Conservation (phyloP, 2,888 invertebrate species). For the Drosophila mulleri region DNA sequence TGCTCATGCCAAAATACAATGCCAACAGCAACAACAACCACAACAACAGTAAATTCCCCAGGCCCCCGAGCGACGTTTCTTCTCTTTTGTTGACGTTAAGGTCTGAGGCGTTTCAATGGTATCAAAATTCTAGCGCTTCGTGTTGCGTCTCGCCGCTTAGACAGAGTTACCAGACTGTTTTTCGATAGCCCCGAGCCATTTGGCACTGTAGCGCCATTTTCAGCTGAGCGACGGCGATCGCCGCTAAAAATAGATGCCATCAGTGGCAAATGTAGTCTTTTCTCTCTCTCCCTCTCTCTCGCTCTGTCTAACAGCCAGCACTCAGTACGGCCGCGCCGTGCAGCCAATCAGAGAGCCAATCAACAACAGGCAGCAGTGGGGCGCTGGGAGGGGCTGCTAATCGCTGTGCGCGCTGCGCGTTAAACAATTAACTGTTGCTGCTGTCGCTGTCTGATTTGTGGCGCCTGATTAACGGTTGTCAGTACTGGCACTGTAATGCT, state of each 20-base stretch:
- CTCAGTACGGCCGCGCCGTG: not conserved
- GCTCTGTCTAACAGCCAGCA: not conserved
- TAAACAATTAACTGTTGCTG: slow-evolving; percentile 46
- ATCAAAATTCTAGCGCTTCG: slow-evolving; percentile 66
- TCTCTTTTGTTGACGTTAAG: slow-evolving; percentile 1
- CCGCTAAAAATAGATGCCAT: slow-evolving; percentile 49
- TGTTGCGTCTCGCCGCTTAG: slow-evolving; percentile 18
- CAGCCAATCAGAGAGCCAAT: slow-evolving; percentile 53
- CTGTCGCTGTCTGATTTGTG: slow-evolving; percentile 59
- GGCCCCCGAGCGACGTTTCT: not conserved
- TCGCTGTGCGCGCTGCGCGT: slow-evolving; percentile 39
- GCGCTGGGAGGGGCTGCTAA: slow-evolving; percentile 18
- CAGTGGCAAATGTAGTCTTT: slow-evolving; percentile 4
- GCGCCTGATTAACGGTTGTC: slow-evolving; percentile 77
- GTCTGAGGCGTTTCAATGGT: slow-evolving; percentile 36
- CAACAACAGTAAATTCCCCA: accelerated
- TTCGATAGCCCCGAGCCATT: slow-evolving; percentile 26
- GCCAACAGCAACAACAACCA: slow-evolving; percentile 16
- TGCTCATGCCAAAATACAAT: slow-evolving; percentile 63
- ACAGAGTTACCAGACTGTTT: slow-evolving; percentile 6
- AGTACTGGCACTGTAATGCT: slow-evolving; percentile 32
- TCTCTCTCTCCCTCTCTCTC: no score
- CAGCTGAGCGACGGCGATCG: slow-evolving; percentile 28
- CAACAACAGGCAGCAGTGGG: slow-evolving; percentile 4
- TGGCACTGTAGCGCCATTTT: slow-evolving; percentile 48